phyloP scores from a whole-genome alignment of 2,888 invertebrate genomes.

The Netelia fuscicornis region DNA sequence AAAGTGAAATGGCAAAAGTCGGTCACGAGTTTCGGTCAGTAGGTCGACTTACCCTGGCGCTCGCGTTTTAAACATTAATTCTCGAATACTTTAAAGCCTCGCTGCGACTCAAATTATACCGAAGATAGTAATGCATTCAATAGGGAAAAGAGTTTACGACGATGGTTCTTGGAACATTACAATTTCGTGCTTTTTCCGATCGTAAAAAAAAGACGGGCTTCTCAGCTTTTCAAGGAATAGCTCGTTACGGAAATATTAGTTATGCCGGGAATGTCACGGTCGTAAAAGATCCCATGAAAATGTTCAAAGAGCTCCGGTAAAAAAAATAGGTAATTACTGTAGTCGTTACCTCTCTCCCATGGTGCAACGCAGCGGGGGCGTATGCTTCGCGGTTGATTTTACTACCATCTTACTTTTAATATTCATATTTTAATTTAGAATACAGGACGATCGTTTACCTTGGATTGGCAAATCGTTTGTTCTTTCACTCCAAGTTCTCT shows the following conservation, averaged over 20 bases:
- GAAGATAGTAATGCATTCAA: background rate
- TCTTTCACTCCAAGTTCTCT: no score
- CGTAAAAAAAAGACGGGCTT: background rate
- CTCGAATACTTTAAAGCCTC: background rate
- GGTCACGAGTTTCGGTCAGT: slow-evolving; percentile 62
- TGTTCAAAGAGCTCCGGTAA: no score
- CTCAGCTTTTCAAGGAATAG: background rate
- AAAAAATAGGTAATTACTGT: no score
- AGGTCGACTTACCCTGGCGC: slow-evolving; percentile 52
- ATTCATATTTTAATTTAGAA: no score
- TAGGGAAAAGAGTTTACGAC: background rate
- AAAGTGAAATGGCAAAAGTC: slow-evolving; percentile 63
- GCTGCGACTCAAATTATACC: slow-evolving; percentile 8
- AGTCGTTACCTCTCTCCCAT: no score
- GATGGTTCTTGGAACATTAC: background rate
- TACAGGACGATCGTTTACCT: no score
- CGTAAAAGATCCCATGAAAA: background rate
- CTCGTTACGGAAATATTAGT: background rate
- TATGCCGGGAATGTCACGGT: slow-evolving; percentile 2
- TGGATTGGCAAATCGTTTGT: no score
- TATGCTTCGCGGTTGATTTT: no score
- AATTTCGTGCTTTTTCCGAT: slow-evolving; percentile 1
- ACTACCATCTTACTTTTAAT: no score
- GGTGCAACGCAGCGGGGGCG: no score
- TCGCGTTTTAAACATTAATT: slow-evolving; percentile 13